These are phyloP conservation scores for Macrobrachium nipponense DNA, from an alignment of 1,140 invertebrate genomes.

Conservation along the genomic window DNA sequence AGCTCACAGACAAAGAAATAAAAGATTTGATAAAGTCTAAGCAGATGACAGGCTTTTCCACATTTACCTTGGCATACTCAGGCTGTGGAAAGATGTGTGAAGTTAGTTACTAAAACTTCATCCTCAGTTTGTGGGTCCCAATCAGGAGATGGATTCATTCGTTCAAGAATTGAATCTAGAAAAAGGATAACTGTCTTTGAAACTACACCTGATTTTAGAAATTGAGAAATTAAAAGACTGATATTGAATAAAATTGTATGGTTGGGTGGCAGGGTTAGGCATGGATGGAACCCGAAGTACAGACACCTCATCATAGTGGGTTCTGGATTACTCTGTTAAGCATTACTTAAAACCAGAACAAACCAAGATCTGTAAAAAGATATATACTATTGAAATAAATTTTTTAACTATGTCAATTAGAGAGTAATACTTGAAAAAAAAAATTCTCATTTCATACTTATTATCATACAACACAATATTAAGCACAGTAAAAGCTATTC, in stretches of 20 bases:
- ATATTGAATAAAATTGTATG: neutral
- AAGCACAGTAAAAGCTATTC: no score
- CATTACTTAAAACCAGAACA: neutral
- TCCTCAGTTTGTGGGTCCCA: neutral
- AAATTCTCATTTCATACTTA: no score
- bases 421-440: neutral
- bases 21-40: conserved; percentile 4
- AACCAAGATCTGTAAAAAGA: conserved; percentile 17
- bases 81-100: conserved; percentile 2
- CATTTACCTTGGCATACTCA: neutral
- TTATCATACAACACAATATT: no score
- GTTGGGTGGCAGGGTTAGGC: conserved; percentile 22
- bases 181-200: neutral
- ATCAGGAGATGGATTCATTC: neutral
- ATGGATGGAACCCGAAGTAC: conserved; percentile 20
- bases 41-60: neutral
- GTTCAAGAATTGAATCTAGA: conserved; percentile 21
- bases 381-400: neutral
- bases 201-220: neutral
- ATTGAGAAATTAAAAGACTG: neutral
- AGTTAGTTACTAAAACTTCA: conserved; percentile 15
- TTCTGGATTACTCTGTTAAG: conserved; percentile 19
- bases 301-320: conserved; percentile 20
- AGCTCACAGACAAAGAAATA: neutral
- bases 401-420: neutral